Evolutionary conservation across 2,888 invertebrate genomes (phyloP), one percentile per base, ranked within the genome.

Genomic region (Caenorhabditis uteleia): DNA sequence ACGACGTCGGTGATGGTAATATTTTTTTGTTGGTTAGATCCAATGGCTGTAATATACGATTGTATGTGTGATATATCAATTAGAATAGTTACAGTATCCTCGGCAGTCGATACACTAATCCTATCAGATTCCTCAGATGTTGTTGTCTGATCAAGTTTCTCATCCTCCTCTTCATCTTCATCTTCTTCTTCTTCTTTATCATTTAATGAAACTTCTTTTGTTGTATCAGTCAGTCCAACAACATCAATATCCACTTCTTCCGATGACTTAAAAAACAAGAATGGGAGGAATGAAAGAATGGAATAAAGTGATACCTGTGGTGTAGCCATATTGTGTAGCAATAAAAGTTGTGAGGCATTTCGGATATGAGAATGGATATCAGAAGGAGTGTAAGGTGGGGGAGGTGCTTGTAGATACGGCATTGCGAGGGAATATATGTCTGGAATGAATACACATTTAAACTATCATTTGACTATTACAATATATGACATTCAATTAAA

Each of bases 171-270:
- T 16, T 18, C 42, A 16, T 27, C 21, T 27, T 27, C 26, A 16
- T 55, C 56, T 23, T 48, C 53, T 6, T 43, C 45, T 27, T 64
- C 70, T n/a, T 67, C 65, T 16, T 36, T 53, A 27, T 60, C 57
- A 23, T 55, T 64, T 29, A 57, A 33, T 8, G 65, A 65, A 4
- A 57, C 65, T 21, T 48, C 23, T 36, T 57, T 60, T 2, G 68
- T 65, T 3, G 69, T 50, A 21, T 64, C 68, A 2, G 57, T 33
- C 16, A 68, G 33, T 12, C 70, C 65, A 16, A 70, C 70, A 5
- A 70, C 70, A 46, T 70, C 70, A n/a, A 70, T 57, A 44, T 70
- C 70, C 5, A 45, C 49, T 21, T 70, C 68, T n/a, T 54, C 58
- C 2, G 42, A 31, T n/a, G n/a, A n/a, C 50, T n/a, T n/a, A n/a